phyloP scores from a whole-genome alignment of 2,797 vertebrate species.

The Pantherophis vulpinus region DNA sequence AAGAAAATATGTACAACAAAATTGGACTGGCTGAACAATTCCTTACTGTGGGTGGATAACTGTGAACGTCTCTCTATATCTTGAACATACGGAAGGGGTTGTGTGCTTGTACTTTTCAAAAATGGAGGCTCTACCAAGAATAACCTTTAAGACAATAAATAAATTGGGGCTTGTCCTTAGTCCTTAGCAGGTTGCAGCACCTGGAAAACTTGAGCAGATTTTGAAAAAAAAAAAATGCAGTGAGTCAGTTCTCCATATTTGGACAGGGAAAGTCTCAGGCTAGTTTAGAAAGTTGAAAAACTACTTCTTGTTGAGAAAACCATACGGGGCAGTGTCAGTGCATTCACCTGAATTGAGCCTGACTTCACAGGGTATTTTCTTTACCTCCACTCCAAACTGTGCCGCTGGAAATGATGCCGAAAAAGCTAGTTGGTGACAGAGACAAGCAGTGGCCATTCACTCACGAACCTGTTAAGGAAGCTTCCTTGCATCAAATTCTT shows the following conservation, averaged over 20 bases:
- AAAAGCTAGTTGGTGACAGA: neutral
- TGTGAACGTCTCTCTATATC: neutral
- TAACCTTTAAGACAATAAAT: neutral
- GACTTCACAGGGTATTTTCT: neutral
- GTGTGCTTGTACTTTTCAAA: neutral
- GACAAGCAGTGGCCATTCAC: neutral
- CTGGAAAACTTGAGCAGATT: neutral
- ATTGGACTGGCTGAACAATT: neutral
- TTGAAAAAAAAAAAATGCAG: neutral
- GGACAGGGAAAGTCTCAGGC: neutral
- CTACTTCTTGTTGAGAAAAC: neutral
- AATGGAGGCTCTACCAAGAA: neutral
- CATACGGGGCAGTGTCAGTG: neutral
- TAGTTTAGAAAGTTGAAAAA: neutral
- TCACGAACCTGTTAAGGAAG: neutral
- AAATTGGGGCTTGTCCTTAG: neutral
- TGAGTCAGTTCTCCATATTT: neutral
- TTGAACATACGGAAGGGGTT: neutral
- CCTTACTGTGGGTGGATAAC: neutral
- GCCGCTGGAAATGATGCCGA: neutral
- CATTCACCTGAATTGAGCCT: neutral
- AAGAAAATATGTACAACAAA: neutral
- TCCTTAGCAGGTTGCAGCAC: neutral
- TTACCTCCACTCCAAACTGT: neutral
- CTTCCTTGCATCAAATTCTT: neutral